A percentile compares a stretch with the other conserved stretches of the same genome.
These are phyloP conservation scores for Diabrotica undecimpunctata DNA, from an alignment of 1,140 invertebrate species.

Conservation along the genomic window DNA sequence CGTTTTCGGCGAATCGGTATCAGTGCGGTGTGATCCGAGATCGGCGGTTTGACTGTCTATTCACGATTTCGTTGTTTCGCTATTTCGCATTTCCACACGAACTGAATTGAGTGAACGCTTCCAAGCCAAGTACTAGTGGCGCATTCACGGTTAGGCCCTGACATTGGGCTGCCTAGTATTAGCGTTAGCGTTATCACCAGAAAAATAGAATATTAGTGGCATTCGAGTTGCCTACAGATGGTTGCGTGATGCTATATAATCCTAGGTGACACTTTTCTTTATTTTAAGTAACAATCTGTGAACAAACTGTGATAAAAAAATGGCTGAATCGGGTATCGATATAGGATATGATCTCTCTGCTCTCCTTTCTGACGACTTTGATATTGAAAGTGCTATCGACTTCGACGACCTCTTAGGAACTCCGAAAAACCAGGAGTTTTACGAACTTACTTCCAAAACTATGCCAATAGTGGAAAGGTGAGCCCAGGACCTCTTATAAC, in stretches of 20 bases:
- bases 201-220: conserved; percentile 31
- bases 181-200: neutral
- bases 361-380: conserved; percentile 54
- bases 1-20: conserved; percentile 13
- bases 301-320: conserved; percentile 27
- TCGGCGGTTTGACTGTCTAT: neutral
- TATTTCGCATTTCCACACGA: neutral
- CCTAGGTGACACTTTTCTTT: conserved; percentile 10
- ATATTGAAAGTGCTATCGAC: conserved; percentile 54
- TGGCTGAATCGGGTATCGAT: conserved; percentile 65
- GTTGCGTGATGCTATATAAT: conserved; percentile 6
- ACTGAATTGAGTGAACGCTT: neutral
- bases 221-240: conserved; percentile 22
- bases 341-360: conserved; percentile 68
- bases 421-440: conserved; percentile 64
- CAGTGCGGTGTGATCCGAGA: conserved; percentile 8
- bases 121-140: conserved; percentile 19
- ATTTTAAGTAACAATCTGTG: conserved; percentile 6
- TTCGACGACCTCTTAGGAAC: conserved; percentile 52
- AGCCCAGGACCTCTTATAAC: conserved; percentile 18
- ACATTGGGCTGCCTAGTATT: conserved; percentile 31
- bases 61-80: conserved; percentile 15
- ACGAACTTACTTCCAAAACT: conserved; percentile 63
- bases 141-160: conserved; percentile 31
- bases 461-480: conserved; percentile 64